Evolutionary conservation across 2,113 vertebrate species (phyloP), one percentile per base, ranked within the genome.

Genomic region (Galemys pyrenaicus): DNA sequence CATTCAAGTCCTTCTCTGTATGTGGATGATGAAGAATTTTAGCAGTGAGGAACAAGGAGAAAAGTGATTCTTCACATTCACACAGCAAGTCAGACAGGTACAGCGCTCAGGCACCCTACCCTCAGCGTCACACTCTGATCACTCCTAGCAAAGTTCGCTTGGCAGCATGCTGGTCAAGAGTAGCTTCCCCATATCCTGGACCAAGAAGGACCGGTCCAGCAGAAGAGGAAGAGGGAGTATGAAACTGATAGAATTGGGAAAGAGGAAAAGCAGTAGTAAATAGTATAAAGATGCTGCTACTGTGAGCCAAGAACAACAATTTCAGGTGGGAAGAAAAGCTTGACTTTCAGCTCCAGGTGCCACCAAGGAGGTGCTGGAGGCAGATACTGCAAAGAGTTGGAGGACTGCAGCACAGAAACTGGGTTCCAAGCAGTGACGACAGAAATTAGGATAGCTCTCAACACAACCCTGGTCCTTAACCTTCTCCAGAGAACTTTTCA

Each of bases 131-230:
- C 41, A 78, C 17, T 93, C 37, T 46, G 22, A 62, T 78, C 13
- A 22, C 67, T 56, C 49, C 68, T n/a, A 58, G 20, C 46, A 46
- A 93, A 37, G 41, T 15, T 82, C 64, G 26, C n/a, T 1, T 56
- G 56, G 64, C 19, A 68, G 51, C 22, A 28, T 22, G 26, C 9
- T 60, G 64, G 44, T 87, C 51, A 87, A 77, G 35, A 77, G 37
- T 12, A 68, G 28, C 62, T 82, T 92, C 39, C 88, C 86, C 22
- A 74, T 83, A 92, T 91, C 56, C 30, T 78, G 30, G 44, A 70
- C 37, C 6, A 49, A 17, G 49, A 64, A 89, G 94, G 51, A 35
- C 20, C 20, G 64, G n/a, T 19, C 41, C 44, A 56, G n/a, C 60
- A 94, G 65, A 67, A 79, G 30, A 20, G 44, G 24, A 82, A 75